Percentiles rank a stretch among this genome's conserved stretches.
phyloP scores from a whole-genome alignment of 2,797 vertebrate species.

The Gobio occitaniae region DNA sequence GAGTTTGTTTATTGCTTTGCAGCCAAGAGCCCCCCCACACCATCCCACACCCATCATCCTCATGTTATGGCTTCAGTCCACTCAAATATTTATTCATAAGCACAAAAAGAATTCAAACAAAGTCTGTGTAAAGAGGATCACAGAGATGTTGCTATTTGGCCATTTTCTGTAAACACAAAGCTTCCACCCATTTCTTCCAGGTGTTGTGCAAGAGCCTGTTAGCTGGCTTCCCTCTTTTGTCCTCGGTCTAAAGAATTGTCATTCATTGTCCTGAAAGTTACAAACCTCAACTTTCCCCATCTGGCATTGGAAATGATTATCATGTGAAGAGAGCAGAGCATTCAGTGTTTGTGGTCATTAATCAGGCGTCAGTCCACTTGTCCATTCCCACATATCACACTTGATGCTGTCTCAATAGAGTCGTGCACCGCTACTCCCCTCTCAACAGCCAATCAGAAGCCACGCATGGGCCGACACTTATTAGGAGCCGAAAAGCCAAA shows the following conservation, averaged over 20 bases:
- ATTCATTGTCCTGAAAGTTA: slow-evolving; percentile 62
- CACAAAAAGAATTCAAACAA: slow-evolving; percentile 47
- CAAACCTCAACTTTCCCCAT: slow-evolving; percentile 65
- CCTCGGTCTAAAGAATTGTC: slow-evolving; percentile 61
- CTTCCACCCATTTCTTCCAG: slow-evolving; percentile 46
- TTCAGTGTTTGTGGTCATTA: slow-evolving; percentile 68
- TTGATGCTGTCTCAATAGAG: slow-evolving; percentile 52
- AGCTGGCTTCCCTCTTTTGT: slow-evolving; percentile 56
- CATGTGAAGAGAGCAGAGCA: slow-evolving; percentile 68
- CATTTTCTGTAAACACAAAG: slow-evolving; percentile 50
- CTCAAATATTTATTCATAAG: slow-evolving; percentile 55
- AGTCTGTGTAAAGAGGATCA: slow-evolving; percentile 45
- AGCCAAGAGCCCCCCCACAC: not conserved
- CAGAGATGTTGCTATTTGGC: slow-evolving; percentile 48
- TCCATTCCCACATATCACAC: slow-evolving; percentile 67
- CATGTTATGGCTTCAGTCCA: slow-evolving; percentile 38
- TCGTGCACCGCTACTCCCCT: slow-evolving; percentile 36
- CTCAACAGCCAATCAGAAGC: slow-evolving; percentile 44
- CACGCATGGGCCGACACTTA: not conserved
- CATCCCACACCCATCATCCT: not conserved
- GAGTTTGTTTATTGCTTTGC: not conserved
- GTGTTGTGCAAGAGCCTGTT: slow-evolving; percentile 46
- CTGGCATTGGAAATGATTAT: slow-evolving; percentile 69
- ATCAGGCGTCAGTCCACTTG: slow-evolving; percentile 68
- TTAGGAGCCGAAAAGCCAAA: slow-evolving; percentile 23